These are phyloP conservation scores for Poecilia velifera DNA, from an alignment of 2,797 vertebrate genomes.

Conservation along the genomic window DNA sequence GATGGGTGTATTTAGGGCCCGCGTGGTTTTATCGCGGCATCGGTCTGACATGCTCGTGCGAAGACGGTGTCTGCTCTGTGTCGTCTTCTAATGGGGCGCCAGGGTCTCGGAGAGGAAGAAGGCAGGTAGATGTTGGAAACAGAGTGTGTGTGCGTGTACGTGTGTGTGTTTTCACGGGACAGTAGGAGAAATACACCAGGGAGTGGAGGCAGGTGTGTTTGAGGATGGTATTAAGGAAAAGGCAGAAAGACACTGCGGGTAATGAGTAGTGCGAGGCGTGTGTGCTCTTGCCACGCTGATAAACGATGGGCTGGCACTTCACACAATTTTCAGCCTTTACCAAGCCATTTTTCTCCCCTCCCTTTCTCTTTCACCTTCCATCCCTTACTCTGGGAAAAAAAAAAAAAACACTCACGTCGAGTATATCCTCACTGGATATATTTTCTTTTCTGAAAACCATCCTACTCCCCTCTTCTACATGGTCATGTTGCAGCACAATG, in stretches of 20 bases:
- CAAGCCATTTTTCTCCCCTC: constrained; percentile 67
- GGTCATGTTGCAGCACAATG: constrained; percentile 23
- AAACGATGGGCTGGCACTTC: constrained; percentile 66
- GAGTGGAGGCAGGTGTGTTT: constrained; percentile 48
- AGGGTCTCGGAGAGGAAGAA: constrained; percentile 37
- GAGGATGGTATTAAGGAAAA: constrained; percentile 60
- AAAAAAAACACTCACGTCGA: constrained; percentile 6
- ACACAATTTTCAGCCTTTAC: constrained; percentile 69
- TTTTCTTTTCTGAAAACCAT: neutral
- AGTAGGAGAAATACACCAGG: constrained; percentile 36
- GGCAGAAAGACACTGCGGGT: constrained; percentile 50
- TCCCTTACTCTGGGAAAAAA: constrained; percentile 9
- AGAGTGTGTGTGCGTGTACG: constrained; percentile 1
- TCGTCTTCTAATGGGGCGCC: constrained; percentile 56
- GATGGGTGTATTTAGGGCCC: constrained; percentile 61
- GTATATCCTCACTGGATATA: neutral
- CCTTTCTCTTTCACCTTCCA: constrained; percentile 27
- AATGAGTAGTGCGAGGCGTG: constrained; percentile 62
- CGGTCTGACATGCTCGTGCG: constrained; percentile 58
- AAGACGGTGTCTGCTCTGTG: constrained; percentile 53
- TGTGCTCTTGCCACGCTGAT: constrained; percentile 63
- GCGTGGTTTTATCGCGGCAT: constrained; percentile 44
- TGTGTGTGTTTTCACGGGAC: constrained; percentile 12
- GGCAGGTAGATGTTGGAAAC: constrained; percentile 29
- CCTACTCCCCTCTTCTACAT: constrained; percentile 2